Conservation (phyloP, 2,797 vertebrate genomes). For the Miichthys miiuy region DNA sequence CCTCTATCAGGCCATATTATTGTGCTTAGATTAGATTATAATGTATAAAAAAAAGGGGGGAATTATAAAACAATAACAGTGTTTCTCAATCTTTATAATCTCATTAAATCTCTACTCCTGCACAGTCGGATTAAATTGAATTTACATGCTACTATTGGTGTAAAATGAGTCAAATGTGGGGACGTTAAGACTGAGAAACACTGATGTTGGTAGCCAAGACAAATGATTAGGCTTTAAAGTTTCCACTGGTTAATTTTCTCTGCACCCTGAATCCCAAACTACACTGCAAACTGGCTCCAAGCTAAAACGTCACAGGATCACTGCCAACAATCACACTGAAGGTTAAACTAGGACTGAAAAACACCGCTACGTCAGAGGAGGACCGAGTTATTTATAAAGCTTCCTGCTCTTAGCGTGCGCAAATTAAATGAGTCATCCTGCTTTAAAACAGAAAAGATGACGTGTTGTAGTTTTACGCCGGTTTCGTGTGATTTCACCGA, state of each 20-base stretch:
- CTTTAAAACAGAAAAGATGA: not conserved
- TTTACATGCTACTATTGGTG: not conserved
- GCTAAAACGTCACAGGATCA: not conserved
- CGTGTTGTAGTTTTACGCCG: not conserved
- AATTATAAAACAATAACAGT: constrained; percentile 28
- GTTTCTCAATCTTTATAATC: constrained; percentile 59
- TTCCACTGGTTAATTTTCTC: constrained; percentile 38
- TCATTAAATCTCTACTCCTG: not conserved
- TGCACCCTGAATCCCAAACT: constrained; percentile 68
- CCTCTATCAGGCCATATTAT: not conserved
- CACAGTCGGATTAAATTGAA: not conserved
- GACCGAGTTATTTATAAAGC: not conserved
- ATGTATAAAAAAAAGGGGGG: not conserved
- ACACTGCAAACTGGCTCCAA: constrained; percentile 67
- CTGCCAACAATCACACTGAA: not conserved
- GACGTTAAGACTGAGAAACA: constrained; percentile 66
- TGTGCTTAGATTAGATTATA: constrained; percentile 12
- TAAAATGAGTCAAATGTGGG: not conserved
- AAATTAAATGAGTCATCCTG: too few species aligned
- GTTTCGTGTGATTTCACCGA: not conserved
- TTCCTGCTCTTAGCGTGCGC: not conserved
- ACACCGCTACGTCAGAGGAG: not conserved
- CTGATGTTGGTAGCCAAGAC: constrained; percentile 39
- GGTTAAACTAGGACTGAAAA: not conserved
- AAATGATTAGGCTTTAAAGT: constrained; percentile 32